These are phyloP conservation scores for Bucorvus abyssinicus DNA, from an alignment of 2,797 vertebrate genomes.

Conservation along the genomic window DNA sequence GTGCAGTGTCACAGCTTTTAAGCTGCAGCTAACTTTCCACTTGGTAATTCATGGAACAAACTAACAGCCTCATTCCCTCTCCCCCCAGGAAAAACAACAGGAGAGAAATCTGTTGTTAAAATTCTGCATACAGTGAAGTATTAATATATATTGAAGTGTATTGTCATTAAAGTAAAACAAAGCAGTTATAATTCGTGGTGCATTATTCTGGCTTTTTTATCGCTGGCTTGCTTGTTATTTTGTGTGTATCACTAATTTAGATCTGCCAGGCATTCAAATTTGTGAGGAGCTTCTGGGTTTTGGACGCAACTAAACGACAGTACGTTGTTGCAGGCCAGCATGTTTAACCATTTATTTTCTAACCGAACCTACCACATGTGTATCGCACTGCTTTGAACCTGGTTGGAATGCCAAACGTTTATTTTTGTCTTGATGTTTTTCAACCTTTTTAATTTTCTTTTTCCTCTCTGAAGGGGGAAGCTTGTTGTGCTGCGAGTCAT, in stretches of 20 bases:
- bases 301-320: neutral
- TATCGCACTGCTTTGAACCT: neutral
- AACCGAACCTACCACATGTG: neutral
- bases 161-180: neutral
- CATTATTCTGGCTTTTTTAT: slow-evolving; percentile 20
- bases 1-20: neutral
- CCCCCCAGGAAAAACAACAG: accelerated
- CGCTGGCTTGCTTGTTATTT: neutral
- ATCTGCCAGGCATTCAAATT: slow-evolving; percentile 17
- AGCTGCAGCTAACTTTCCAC: neutral
- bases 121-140: neutral
- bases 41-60: slow-evolving; percentile 6
- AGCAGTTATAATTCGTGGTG: neutral
- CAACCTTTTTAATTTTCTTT: neutral
- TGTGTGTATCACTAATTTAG: neutral
- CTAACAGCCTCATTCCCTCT: neutral
- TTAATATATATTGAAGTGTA: neutral
- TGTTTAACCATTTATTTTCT: slow-evolving; percentile 1
- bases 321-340: neutral
- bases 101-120: neutral
- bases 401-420: neutral
- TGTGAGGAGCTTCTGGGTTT: neutral
- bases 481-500: slow-evolving; percentile 95
- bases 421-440: neutral
- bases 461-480: slow-evolving; percentile 82